Evolutionary conservation across 1,140 invertebrate genomes (phyloP).

Genomic region (Popillia japonica): DNA sequence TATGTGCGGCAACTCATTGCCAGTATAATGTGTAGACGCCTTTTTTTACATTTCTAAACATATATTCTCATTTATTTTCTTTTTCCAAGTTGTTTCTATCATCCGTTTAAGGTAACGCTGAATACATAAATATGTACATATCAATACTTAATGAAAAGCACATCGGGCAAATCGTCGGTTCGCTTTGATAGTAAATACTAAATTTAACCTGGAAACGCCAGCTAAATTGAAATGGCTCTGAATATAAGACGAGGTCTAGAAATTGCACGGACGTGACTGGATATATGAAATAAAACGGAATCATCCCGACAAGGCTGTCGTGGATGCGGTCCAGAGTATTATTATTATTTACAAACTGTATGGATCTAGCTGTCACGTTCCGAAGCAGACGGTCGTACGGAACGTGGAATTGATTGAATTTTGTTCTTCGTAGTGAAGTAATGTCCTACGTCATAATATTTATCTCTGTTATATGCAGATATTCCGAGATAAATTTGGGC

Average conservation of each 20-base stretch:
- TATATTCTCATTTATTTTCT: no score
- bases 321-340: neutral
- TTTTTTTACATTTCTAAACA: no score
- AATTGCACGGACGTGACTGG: neutral
- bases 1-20: no score
- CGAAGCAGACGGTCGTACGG: neutral
- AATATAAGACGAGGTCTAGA: neutral
- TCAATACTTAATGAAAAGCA: neutral
- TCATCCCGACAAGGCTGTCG: neutral
- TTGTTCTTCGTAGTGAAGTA: neutral
- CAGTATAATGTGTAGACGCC: no score
- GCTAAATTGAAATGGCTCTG: neutral
- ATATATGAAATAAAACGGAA: constrained; percentile 10
- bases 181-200: no score
- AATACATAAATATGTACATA: no score
- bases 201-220: neutral
- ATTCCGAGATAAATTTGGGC: no score
- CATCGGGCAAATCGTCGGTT: neutral
- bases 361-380: neutral
- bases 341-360: constrained; percentile 12
- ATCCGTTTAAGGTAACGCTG: no score
- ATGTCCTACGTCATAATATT: no score
- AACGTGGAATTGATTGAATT: neutral
- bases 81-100: no score
- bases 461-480: no score